These are phyloP conservation scores for Gavialis gangeticus DNA, from an alignment of 2,113 vertebrate species.

Conservation along the genomic window DNA sequence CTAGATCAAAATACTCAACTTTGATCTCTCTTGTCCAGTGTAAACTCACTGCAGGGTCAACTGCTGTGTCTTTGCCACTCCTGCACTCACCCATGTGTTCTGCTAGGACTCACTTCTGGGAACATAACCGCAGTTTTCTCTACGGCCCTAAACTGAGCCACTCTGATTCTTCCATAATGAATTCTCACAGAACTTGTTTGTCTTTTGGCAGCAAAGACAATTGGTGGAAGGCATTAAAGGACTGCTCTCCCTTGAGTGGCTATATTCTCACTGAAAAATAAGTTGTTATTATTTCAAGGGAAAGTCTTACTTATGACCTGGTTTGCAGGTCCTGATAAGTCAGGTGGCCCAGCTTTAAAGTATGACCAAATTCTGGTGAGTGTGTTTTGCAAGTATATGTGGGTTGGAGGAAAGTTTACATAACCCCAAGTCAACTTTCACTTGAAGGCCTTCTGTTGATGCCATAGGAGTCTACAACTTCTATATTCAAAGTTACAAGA, in stretches of 20 bases:
- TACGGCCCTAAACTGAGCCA: neutral
- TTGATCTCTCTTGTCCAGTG: no score
- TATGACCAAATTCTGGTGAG: neutral
- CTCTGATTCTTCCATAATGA: neutral
- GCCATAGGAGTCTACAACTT: no score
- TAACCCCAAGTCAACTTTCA: neutral
- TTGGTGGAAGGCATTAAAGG: neutral
- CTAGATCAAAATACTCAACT: neutral
- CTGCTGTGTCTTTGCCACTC: neutral
- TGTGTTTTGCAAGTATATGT: no score
- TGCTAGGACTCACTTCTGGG: neutral
- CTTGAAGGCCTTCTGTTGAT: neutral
- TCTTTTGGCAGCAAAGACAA: neutral
- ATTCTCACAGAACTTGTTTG: neutral
- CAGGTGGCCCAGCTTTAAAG: neutral
- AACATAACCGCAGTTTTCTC: neutral
- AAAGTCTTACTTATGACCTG: neutral
- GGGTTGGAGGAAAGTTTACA: neutral
- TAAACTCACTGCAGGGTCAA: neutral
- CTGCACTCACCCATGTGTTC: neutral
- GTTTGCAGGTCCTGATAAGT: neutral
- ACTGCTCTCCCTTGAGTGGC: neutral
- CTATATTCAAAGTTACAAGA: no score
- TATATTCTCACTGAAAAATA: neutral
- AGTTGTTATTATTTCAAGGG: neutral